A percentile compares a stretch with the other conserved stretches of the same genome.
phyloP scores from a whole-genome alignment of 2,888 invertebrate genomes.

The Drosophila trichaetosa region DNA sequence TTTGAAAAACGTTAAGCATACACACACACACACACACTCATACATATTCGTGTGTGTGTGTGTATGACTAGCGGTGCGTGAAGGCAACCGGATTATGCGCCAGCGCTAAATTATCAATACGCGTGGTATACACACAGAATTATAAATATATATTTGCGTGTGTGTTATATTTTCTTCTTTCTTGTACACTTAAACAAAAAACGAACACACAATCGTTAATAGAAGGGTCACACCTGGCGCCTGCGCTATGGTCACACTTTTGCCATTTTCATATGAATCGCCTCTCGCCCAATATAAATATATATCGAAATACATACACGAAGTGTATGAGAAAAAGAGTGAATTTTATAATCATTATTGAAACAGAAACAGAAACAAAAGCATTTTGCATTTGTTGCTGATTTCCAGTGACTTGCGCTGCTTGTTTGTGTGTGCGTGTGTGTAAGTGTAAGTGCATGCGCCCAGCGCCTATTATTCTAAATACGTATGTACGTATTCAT shows the following conservation, averaged over 20 bases:
- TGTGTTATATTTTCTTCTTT: background rate
- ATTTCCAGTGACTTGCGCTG: conserved; percentile 27
- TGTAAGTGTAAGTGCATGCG: conserved; percentile 56
- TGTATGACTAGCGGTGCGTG: conserved; percentile 25
- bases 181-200: background rate
- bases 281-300: background rate
- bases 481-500: conserved; percentile 8
- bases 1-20: conserved; percentile 21
- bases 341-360: background rate
- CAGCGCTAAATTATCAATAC: conserved; percentile 23
- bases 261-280: background rate
- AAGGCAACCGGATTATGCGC: conserved; percentile 42
- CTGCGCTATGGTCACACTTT: conserved; percentile 51
- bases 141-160: background rate
- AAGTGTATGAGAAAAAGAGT: background rate
- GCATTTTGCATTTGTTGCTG: conserved; percentile 21
- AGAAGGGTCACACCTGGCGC: conserved; percentile 47
- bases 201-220: background rate
- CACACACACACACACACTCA: background rate
- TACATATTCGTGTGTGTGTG: background rate
- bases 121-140: background rate
- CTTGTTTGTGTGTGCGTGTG: background rate
- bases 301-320: background rate
- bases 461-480: conserved; percentile 49
- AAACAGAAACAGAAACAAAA: conserved; percentile 7